Evolutionary conservation across 1,140 invertebrate species (phyloP).

Genomic region (Cydia fagiglandana): DNA sequence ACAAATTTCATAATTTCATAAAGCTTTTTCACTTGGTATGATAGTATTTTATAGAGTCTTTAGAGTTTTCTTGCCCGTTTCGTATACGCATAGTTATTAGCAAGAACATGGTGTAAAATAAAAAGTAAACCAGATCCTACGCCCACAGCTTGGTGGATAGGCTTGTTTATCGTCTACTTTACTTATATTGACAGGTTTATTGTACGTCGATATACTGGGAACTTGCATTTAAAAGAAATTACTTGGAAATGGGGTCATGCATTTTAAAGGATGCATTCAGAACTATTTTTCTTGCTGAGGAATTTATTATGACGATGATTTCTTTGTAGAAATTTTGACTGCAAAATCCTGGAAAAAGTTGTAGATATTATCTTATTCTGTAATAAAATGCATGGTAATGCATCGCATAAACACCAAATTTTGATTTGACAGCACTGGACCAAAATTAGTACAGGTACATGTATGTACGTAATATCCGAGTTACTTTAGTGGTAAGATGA

Average conservation of each 20-base stretch:
- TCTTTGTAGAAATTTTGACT: too few relatives aligned
- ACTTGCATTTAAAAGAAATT: background rate
- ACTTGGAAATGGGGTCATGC: background rate
- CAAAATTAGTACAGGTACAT: too few relatives aligned
- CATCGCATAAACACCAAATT: too few relatives aligned
- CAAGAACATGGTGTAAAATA: constrained; percentile 21
- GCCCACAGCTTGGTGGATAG: background rate
- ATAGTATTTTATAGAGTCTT: background rate
- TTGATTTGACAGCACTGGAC: too few relatives aligned
- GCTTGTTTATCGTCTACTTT: constrained; percentile 21
- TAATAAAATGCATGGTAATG: too few relatives aligned
- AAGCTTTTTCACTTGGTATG: background rate
- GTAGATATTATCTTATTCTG: too few relatives aligned
- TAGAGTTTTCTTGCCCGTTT: background rate
- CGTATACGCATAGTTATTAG: constrained; percentile 6
- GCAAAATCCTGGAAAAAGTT: too few relatives aligned
- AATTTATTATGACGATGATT: background rate
- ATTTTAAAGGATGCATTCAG: background rate
- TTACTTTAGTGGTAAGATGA: too few relatives aligned
- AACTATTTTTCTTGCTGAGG: background rate
- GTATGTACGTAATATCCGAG: too few relatives aligned
- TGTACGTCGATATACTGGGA: constrained; percentile 5
- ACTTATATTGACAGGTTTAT: constrained; percentile 25
- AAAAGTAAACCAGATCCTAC: background rate
- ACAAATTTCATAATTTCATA: background rate